Evolutionary conservation across 1,140 invertebrate genomes (phyloP).

Genomic region (Monomorium pharaonis): DNA sequence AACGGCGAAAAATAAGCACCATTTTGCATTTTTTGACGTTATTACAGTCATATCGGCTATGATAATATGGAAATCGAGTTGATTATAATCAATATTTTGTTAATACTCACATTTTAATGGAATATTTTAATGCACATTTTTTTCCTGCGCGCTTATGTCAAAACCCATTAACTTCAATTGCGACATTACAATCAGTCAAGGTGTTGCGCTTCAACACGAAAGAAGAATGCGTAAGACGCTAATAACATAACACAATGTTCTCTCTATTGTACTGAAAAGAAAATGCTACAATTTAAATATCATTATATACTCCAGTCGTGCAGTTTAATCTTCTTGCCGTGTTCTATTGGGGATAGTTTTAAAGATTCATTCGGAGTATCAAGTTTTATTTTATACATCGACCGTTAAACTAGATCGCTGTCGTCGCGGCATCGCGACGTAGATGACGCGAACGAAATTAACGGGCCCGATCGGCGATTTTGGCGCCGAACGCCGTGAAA

Average conservation of each 20-base stretch:
- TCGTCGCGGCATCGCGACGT: not conserved
- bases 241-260: not conserved
- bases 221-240: not conserved
- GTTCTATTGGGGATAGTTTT: too few relatives aligned
- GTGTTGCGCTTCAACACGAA: not conserved
- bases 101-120: not conserved
- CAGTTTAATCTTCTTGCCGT: too few relatives aligned
- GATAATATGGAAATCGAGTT: conserved; percentile 24
- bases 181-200: not conserved
- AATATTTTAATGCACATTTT: conserved; percentile 25
- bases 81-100: conserved; percentile 19
- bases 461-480: conserved; percentile 18
- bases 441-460: not conserved
- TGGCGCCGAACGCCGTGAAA: not conserved
- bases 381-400: not conserved
- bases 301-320: too few relatives aligned
- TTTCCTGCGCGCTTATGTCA: not conserved
- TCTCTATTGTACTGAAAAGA: not conserved
- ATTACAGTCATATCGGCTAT: not conserved
- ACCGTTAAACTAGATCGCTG: not conserved
- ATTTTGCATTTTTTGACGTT: conserved; percentile 13
- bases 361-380: not conserved
- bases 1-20: not conserved
- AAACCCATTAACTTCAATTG: not conserved
- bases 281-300: not conserved